Evolutionary conservation across 2,888 invertebrate genomes (phyloP), one percentile per base, ranked within the genome.

Genomic region (Cerastis leucographa): DNA sequence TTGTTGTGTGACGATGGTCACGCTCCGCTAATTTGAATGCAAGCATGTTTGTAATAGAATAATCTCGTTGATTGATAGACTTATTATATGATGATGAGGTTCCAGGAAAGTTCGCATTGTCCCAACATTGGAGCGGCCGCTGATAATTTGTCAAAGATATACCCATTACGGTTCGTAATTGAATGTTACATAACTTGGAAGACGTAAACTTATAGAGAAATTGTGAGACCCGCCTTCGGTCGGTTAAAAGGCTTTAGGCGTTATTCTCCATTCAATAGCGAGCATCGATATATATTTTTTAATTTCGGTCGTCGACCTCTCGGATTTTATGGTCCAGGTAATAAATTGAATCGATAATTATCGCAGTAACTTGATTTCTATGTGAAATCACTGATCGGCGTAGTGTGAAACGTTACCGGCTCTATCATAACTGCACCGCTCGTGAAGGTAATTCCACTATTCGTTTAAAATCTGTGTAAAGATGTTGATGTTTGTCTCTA

Each of bases 51-150:
- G 91, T 93, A 94, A 93, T 93, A 92, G 90, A 93, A 93, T 93
- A 94, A 94, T 94, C 93, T 94, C 84, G 89, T 92, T 94, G 95
- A 95, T 94, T 94, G 94, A 95, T 95, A 91, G 93, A 92, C 92
- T 93, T 94, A 94, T 94, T 94, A 94, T 95, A 92, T 92, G 92
- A 93, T 92, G 94, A 94, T 93, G 93, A 92, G 93, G 92, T 94
- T 92, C 93, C 92, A 92, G 93, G 92, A 93, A 94, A 94, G 92
- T 90, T 81, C 78, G 90, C 88, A 91, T 92, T 93, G 94, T 94
- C 91, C 92, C 91, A 92, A 87, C 89, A 90, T 86, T 89, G 92
- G 89, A 90, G 89, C 86, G 91, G 89, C 88, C 89, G 88, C 88
- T 89, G 89, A 92, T 92, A 91, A 92, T 93, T 93, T 93, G 90